Conservation (phyloP, 2,797 vertebrate genomes). For the Tapera naevia region DNA sequence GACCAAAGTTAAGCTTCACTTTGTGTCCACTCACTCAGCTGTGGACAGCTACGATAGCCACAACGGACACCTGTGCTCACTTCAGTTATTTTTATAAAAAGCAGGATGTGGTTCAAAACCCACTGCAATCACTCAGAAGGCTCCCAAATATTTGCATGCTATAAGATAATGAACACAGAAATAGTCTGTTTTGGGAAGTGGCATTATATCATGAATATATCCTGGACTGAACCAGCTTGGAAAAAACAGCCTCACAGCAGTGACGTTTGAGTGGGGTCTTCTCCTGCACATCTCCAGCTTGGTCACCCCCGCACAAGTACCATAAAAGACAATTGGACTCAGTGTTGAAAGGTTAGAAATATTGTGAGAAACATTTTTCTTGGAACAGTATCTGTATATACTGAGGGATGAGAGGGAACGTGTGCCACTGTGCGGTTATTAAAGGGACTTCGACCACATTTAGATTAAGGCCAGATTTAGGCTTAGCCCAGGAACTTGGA, state of each 20-base stretch:
- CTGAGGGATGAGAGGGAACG: neutral
- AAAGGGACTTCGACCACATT: neutral
- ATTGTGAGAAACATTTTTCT: slow-evolving; percentile 26
- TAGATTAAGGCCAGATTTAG: slow-evolving; percentile 45
- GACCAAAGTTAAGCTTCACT: neutral
- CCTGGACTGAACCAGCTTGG: neutral
- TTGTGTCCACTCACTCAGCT: neutral
- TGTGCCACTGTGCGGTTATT: neutral
- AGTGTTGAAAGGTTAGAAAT: slow-evolving; percentile 30
- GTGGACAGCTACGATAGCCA: neutral
- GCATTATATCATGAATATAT: neutral
- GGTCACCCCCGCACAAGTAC: neutral
- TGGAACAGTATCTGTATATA: neutral
- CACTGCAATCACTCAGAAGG: neutral
- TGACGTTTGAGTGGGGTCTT: neutral
- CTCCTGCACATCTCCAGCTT: neutral
- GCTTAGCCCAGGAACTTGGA: neutral
- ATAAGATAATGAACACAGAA: neutral
- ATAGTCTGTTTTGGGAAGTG: neutral
- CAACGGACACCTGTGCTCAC: neutral
- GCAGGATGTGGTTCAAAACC: neutral
- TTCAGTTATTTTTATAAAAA: neutral
- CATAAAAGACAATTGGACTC: neutral
- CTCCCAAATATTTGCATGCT: neutral
- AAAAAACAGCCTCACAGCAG: neutral